Evolutionary conservation across 2,797 vertebrate species (phyloP), one percentile per base, ranked within the genome.

Genomic region (Prunella strophiata): DNA sequence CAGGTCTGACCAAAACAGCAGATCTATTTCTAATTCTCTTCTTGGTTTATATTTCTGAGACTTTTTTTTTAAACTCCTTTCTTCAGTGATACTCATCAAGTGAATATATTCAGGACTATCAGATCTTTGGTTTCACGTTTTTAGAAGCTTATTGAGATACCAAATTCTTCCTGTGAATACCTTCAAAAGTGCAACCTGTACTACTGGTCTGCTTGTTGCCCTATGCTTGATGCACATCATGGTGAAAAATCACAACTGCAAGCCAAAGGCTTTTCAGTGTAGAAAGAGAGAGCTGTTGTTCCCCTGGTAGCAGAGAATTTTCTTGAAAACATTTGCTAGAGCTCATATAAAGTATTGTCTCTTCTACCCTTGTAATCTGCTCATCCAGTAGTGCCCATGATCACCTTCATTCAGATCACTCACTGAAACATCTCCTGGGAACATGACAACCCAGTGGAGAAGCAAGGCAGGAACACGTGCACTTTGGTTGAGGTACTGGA

Each of bases 201-300:
- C 23, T 15, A 30, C 3, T 61, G 25, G 11, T 38, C 21, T 9
- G 16, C 51, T 32, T 68, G 42, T 63, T 0, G 0, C 4, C 11
- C 1, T 27, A 10, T 13, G 30, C 11, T 50, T 73, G 23, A 42
- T 36, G 34, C 21, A 57, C 0, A 0, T 27, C 11, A 11, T 9
- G 32, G 29, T 22, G n/a, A 21, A 17, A 82, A 88, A 66, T 22
- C 52, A 30, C 26, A 74, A 8, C 57, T 62, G 22, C 32, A 71
- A 71, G 26, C 27, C 14, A 38, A 87, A 74, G 38, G 26, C 11
- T 34, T 10, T 54, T 43, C 45, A 75, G 1, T 25, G 27, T 5
- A 55, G n/a, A 19, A 38, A 84, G 65, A 30, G 36, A 81, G 36
- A 78, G 25, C 19, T 70, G 34, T 3, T 58, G 7, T 27, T 58